Base-by-base conservation (phyloP, 2,113 vertebrate genomes). In the Columbina picui region DNA sequence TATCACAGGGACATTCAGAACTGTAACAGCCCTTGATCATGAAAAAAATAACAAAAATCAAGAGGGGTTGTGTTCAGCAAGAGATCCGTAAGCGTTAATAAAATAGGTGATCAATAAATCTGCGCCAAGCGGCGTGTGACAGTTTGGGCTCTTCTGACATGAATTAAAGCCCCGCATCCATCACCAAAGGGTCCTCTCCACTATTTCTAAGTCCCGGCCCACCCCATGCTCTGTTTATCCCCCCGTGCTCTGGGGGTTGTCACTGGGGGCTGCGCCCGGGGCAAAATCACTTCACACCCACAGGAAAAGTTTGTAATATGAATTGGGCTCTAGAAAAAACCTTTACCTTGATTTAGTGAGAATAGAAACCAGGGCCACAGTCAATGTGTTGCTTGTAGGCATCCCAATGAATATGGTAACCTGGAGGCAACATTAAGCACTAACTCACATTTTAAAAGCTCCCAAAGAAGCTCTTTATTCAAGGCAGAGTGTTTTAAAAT, bases 261-360 rank as follows among this genome's bases (percentile, higher is more conserved):
- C 90, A 67, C 32, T 43, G 45, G 38, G 75, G 79, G 90, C 95
- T 93, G 47, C 57, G 57, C 70, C 45, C 29, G 73, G 89, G 91
- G 97, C 97, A 97, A 98, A 97, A 97, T 98, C 97, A 97, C 92
- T 97, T 95, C 77, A 53, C 97, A 98, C 97, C 94, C 96, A 64
- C 96, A 96, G 70, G 85, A 92, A 77, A 94, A 83, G 4, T 59
- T 95, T 86, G 63, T 63, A 77, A 91, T 96, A 97, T 97, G 97
- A 97, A 97, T 94, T 85, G 92, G 82, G 81, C 96, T 97, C 97
- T 97, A 98, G n/a, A 98, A 98, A 96, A 97, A 95, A 64, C 96
- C 96, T 97, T 93, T 90, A 87, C 96, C 94, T 96, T 97, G 93
- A 97, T 96, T 98, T 97, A 98, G 96, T 93, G 98, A 97, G 96